These are phyloP conservation scores for Aphelinus certus DNA, from an alignment of 1,140 invertebrate genomes.

Conservation along the genomic window DNA sequence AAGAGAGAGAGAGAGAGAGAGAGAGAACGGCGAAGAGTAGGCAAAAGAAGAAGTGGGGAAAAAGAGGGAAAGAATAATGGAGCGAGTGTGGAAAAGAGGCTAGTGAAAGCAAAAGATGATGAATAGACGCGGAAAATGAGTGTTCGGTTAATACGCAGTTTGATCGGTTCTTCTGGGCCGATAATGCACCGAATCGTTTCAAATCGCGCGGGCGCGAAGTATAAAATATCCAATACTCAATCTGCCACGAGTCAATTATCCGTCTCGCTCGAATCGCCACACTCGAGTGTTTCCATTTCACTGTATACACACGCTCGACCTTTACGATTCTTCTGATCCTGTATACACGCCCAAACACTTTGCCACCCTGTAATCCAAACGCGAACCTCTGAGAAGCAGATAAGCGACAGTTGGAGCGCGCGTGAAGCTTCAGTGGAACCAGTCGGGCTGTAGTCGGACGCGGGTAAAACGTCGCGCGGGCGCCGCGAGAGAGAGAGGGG, in stretches of 20 bases:
- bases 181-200: no score
- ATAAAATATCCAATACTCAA: no score
- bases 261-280: no score
- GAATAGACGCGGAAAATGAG: neutral
- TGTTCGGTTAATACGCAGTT: neutral
- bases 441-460: neutral
- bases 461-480: neutral
- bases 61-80: neutral
- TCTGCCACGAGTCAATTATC: no score
- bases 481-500: neutral
- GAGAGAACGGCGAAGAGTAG: neutral
- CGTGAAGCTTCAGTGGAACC: neutral
- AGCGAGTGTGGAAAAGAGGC: neutral
- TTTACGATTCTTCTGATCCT: no score
- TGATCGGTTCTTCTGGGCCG: no score
- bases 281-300: no score
- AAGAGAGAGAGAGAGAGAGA: neutral
- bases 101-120: neutral
- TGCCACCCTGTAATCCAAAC: no score
- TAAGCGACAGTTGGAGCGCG: no score
- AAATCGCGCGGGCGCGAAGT: neutral
- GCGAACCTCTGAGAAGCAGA: no score
- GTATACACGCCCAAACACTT: no score
- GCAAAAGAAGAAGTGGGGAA: neutral
- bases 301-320: no score